Base-by-base conservation (phyloP, 2,888 invertebrate genomes). In the Polymixis flavicincta region DNA sequence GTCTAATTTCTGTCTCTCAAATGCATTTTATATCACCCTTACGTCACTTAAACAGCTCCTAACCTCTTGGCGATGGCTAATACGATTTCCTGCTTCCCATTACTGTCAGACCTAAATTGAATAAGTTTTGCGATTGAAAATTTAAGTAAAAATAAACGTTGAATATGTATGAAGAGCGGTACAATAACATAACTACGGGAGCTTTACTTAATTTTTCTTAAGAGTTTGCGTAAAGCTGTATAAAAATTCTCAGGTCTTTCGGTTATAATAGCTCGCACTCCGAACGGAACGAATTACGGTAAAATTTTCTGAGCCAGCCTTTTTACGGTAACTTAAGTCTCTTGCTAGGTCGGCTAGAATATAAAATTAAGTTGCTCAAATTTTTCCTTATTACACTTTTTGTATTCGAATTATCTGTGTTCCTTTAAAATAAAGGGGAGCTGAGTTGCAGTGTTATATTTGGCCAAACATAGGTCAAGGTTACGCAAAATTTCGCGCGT, bases 11-110 rank as follows among this genome's bases (percentile, higher is more conserved):
- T 83, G 84, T 87, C 83, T 88, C 87, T 87, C 85, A 92, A 94
- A 93, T 94, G 95, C 94, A 94, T 93, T 94, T 93, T 90, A 92
- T 91, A 92, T 89, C 86, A 90, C 84, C 78, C 88, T 83, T 86
- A 83, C 85, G 91, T 90, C 92, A 90, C 89, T 91, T 90, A 82
- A 87, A 86, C 86, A 83, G 85, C 83, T 89, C 87, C 87, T 88
- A 90, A 91, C 91, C 87, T 77, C 88, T 85, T 77, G 82, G 89
- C 90, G 89, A 86, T 87, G 82, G 78, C 82, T 94, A 94, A 94
- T 93, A 93, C 90, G 90, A 94, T 94, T 93, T 89, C 81, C 84
- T 85, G 85, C 88, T 79, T 92, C 92, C 89, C 85, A 92, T 94
- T 93, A 92, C 90, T 91, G 94, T 93, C 94, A 90, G 82, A 88